Evolutionary conservation across 2,797 vertebrate genomes (phyloP).

Genomic region (Ataeniobius toweri): DNA sequence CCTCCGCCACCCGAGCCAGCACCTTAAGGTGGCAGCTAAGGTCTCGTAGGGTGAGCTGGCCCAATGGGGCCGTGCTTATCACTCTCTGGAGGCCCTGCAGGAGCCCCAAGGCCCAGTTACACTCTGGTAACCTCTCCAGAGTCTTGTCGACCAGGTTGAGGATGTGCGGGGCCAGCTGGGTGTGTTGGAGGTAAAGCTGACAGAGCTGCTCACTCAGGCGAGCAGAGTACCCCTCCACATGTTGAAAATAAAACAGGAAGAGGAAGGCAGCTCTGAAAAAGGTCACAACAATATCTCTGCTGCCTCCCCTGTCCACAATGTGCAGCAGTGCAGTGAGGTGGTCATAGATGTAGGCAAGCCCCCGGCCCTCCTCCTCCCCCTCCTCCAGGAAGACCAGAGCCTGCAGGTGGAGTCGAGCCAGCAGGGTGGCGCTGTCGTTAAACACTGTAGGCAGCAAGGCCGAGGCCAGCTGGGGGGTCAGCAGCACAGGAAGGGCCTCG

Average conservation of each 20-base stretch:
- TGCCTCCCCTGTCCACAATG: slow-evolving; percentile 74
- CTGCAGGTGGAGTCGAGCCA: slow-evolving; percentile 84
- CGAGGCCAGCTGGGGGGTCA: slow-evolving; percentile 77
- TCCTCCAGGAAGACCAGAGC: slow-evolving; percentile 85
- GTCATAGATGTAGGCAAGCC: slow-evolving; percentile 75
- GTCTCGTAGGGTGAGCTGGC: slow-evolving; percentile 56
- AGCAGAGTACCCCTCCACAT: slow-evolving; percentile 59
- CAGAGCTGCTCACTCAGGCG: slow-evolving; percentile 75
- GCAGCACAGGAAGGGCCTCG: slow-evolving; percentile 83
- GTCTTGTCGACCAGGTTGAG: slow-evolving; percentile 81
- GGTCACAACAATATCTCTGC: slow-evolving; percentile 76
- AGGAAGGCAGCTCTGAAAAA: slow-evolving; percentile 85
- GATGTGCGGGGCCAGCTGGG: slow-evolving; percentile 82
- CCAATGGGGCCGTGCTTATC: slow-evolving; percentile 65
- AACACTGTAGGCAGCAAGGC: slow-evolving; percentile 85
- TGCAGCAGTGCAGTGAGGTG: slow-evolving; percentile 76
- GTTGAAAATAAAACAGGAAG: slow-evolving; percentile 80
- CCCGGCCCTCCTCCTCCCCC: slow-evolving; percentile 72
- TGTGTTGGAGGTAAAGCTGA: slow-evolving; percentile 77
- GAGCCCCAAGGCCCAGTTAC: slow-evolving; percentile 74
- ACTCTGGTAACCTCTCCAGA: slow-evolving; percentile 69
- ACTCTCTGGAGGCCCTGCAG: slow-evolving; percentile 72
- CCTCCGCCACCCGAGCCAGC: slow-evolving; percentile 81
- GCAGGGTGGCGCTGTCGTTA: slow-evolving; percentile 82
- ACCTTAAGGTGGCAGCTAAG: slow-evolving; percentile 84